Base-by-base conservation (phyloP, 2,797 vertebrate genomes). In the Kryptopterus vitreolus region DNA sequence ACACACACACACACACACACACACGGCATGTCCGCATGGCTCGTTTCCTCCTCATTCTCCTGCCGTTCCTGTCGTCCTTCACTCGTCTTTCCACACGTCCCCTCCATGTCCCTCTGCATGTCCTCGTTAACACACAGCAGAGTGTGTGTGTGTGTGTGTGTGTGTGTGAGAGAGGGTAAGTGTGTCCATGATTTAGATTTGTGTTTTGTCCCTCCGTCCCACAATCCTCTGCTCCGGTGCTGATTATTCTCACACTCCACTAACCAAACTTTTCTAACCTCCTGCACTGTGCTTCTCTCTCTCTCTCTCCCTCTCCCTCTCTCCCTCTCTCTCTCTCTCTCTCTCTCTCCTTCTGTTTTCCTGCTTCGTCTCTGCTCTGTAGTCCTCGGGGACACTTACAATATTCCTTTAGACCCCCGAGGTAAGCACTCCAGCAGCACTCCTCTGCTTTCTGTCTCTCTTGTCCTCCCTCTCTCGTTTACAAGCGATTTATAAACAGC, bases 371-470 rank as follows among this genome's bases (percentile, higher is more conserved):
- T 94, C 90, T 93, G 92, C 91, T 92, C 86, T 93, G 88, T 96
- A 99, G 98, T 99, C 88, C 96, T 99, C 92, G 98, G 98, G 94
- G 96, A 99, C 95, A 99, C 98, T 95, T 99, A 99, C 96, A 99
- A 99, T 98, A 99, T 99, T 91, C 98, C 98, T 92, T 97, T 99
- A 97, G 97, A 99, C 94, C 97, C 95, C 93, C 95, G 98, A 99
- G 98, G 98, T 99, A 98, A 99, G 97, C 92, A 86, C 52, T 83
- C 20, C 82, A 80, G 38, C 74, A n/a, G 75, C 53, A 78, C n/a
- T 5, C 53, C 66, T 5, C 74, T 52, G 72, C 55, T 75, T 20
- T 46, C 31, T 75, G 52, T 71, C 38, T 65, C 61, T 53, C 31
- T 1, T 46, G 7, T 68, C 46, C 13, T 29, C 61, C 33, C 1